Evolutionary conservation across 2,888 invertebrate genomes (phyloP).

Genomic region (Phaonia tiefii): DNA sequence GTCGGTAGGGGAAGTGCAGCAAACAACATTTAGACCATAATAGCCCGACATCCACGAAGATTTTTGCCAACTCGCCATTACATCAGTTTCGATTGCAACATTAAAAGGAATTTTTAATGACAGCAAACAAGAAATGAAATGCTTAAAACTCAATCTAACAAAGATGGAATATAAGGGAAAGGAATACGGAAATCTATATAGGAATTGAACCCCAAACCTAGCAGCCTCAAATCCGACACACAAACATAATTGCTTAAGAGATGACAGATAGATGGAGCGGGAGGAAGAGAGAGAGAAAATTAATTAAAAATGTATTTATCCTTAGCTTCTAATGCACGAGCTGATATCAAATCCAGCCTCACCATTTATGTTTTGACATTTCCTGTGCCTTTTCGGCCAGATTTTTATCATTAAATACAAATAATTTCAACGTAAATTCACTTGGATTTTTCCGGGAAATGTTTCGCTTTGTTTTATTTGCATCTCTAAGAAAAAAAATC

Average conservation of each 20-base stretch:
- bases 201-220: constrained; percentile 14
- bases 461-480: constrained; percentile 10
- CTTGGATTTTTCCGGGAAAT: no score
- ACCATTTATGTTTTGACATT: constrained; percentile 26
- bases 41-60: constrained; percentile 28
- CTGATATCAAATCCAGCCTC: constrained; percentile 16
- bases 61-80: constrained; percentile 72
- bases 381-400: neutral
- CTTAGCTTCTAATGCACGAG: no score
- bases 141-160: neutral
- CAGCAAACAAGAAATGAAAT: constrained; percentile 11
- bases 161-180: neutral
- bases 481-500: constrained; percentile 1
- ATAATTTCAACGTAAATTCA: neutral
- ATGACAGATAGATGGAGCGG: neutral
- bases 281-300: constrained; percentile 14
- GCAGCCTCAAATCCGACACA: neutral
- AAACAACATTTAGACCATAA: no score
- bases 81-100: constrained; percentile 77
- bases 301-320: constrained; percentile 57
- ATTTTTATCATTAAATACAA: constrained; percentile 38
- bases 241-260: neutral
- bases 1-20: neutral
- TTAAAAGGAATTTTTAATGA: constrained; percentile 78
- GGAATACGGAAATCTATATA: neutral